phyloP scores from a whole-genome alignment of 2,888 invertebrate genomes.

The Sarcophaga variegata region DNA sequence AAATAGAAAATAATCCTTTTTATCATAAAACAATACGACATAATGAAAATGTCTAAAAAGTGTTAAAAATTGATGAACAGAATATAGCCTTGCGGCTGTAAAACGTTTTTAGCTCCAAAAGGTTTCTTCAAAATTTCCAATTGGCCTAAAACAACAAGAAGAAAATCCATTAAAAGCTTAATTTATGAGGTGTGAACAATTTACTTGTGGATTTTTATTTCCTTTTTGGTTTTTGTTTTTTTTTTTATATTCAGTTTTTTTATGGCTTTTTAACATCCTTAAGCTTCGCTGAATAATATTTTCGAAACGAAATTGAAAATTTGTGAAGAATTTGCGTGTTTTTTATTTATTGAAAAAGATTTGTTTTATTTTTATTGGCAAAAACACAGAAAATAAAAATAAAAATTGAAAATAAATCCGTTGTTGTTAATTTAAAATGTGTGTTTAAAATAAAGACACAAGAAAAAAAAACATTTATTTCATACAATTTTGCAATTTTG shows the following conservation, averaged over 20 bases:
- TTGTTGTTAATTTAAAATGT: conserved; percentile 6
- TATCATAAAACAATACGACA: not conserved
- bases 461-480: not conserved
- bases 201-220: not conserved
- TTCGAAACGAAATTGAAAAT: not conserved
- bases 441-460: not conserved
- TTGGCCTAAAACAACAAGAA: not conserved
- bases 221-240: not conserved
- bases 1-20: not conserved
- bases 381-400: not conserved
- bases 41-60: not conserved
- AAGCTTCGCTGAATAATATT: not conserved
- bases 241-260: not conserved
- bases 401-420: too few species aligned
- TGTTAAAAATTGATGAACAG: not conserved
- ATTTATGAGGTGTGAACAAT: conserved; percentile 17
- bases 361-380: not conserved
- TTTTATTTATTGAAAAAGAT: not conserved
- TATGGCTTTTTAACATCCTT: conserved; percentile 6
- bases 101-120: too few species aligned
- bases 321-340: not conserved
- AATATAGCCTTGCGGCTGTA: not conserved
- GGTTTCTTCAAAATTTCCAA: not conserved
- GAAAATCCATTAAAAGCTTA: conserved; percentile 8
- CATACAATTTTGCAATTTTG: too few species aligned